Conservation (phyloP, 2,888 invertebrate genomes). For the Lepetodrilus schrolli region DNA sequence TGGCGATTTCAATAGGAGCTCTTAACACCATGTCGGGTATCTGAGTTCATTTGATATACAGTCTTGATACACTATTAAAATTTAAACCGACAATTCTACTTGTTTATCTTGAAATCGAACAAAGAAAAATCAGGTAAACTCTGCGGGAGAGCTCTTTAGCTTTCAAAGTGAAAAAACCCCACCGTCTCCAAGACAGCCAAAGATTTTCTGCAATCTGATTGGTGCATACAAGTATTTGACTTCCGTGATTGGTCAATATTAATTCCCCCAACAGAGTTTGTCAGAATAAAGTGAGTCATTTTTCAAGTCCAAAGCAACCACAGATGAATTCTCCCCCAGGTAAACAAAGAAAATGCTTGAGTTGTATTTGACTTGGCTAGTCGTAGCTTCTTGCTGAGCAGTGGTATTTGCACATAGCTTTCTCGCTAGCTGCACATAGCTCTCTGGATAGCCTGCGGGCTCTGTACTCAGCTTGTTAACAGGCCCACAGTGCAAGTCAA, state of each 20-base stretch:
- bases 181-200: conserved; percentile 11
- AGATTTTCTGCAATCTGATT: conserved; percentile 17
- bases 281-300: conserved; percentile 25
- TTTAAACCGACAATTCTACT: not conserved
- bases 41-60: not conserved
- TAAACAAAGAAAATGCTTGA: conserved; percentile 13
- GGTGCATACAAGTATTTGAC: conserved; percentile 23
- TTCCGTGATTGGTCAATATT: conserved; percentile 18
- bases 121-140: not conserved
- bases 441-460: conserved; percentile 3
- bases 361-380: conserved; percentile 14
- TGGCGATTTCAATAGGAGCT: not conserved
- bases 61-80: not conserved
- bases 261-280: conserved; percentile 8
- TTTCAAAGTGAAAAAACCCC: not conserved
- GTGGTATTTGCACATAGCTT: conserved; percentile 17
- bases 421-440: conserved; percentile 11
- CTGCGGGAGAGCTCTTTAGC: conserved; percentile 5
- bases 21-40: not conserved
- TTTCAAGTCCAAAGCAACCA: conserved; percentile 12
- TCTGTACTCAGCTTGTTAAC: not conserved
- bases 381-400: conserved; percentile 10
- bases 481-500: conserved; percentile 7
- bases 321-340: not conserved
- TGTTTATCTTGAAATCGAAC: not conserved